A percentile compares a stretch with the other conserved stretches of the same genome.
These are phyloP conservation scores for Tetragonula clypearis DNA, from an alignment of 1,140 invertebrate species.

Conservation along the genomic window DNA sequence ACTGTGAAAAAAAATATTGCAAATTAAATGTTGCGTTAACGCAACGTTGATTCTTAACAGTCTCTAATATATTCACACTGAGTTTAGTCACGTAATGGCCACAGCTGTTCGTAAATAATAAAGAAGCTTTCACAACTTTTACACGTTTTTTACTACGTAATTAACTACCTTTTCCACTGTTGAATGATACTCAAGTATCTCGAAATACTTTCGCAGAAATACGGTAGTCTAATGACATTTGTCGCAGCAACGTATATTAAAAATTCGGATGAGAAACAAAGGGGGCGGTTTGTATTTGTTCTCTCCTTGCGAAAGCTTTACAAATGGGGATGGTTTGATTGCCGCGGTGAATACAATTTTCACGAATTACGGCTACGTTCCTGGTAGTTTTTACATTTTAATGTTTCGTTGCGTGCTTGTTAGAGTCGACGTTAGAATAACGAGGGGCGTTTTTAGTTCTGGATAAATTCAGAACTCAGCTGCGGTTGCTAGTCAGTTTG, in stretches of 20 bases:
- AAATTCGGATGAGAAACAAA: background rate
- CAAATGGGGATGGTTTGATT: background rate
- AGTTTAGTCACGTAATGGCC: no score
- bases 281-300: background rate
- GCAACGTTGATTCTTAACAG: no score
- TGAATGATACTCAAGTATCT: background rate
- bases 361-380: conserved; percentile 1
- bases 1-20: no score
- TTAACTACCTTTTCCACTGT: background rate
- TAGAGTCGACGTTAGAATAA: background rate
- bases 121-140: background rate
- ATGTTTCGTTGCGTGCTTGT: conserved; percentile 5
- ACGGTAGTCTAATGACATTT: background rate
- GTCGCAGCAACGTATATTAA: background rate
- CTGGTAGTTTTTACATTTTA: background rate
- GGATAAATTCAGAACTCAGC: background rate
- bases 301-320: background rate
- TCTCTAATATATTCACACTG: no score
- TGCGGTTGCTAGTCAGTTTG: background rate
- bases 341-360: background rate
- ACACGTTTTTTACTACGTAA: no score
- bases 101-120: no score
- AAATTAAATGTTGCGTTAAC: no score
- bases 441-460: background rate
- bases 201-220: background rate